These are phyloP conservation scores for Chionis minor DNA, from an alignment of 2,113 vertebrate species.

Conservation along the genomic window DNA sequence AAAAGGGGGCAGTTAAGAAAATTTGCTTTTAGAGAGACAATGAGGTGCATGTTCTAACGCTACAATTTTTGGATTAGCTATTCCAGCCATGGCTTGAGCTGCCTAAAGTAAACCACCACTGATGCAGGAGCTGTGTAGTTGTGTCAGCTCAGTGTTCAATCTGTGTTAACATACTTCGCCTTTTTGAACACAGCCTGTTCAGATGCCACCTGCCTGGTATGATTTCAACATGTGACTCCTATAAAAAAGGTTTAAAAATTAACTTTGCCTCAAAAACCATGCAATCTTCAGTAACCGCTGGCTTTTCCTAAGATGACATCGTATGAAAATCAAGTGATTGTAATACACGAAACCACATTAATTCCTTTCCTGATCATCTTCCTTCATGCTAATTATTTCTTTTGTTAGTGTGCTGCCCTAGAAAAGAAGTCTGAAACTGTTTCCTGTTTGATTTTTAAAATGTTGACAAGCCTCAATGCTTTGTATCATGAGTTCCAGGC, in stretches of 20 bases:
- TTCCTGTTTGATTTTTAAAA: slow-evolving; percentile 42
- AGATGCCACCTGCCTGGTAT: background rate
- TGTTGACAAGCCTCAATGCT: background rate
- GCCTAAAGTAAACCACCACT: background rate
- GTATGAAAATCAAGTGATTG: background rate
- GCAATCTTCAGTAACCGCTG: background rate
- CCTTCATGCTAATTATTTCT: slow-evolving; percentile 21
- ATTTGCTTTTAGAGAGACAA: background rate
- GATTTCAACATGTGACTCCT: background rate
- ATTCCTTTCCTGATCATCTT: background rate
- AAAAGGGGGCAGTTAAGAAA: background rate
- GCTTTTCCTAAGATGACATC: background rate
- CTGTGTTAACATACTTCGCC: background rate
- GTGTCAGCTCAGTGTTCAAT: background rate
- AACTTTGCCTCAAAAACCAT: background rate
- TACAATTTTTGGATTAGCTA: background rate
- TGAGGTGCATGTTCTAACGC: background rate
- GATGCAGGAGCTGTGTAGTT: background rate
- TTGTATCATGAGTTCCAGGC: background rate
- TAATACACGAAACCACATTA: background rate
- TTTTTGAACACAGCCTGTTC: background rate
- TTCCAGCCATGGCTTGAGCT: background rate
- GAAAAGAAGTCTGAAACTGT: background rate
- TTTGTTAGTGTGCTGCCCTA: slow-evolving; percentile 17
- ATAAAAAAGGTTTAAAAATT: background rate